A percentile compares a stretch with the other conserved stretches of the same genome.
These are phyloP conservation scores for Cetoscarus ocellatus DNA, from an alignment of 2,797 vertebrate genomes.

Conservation along the genomic window DNA sequence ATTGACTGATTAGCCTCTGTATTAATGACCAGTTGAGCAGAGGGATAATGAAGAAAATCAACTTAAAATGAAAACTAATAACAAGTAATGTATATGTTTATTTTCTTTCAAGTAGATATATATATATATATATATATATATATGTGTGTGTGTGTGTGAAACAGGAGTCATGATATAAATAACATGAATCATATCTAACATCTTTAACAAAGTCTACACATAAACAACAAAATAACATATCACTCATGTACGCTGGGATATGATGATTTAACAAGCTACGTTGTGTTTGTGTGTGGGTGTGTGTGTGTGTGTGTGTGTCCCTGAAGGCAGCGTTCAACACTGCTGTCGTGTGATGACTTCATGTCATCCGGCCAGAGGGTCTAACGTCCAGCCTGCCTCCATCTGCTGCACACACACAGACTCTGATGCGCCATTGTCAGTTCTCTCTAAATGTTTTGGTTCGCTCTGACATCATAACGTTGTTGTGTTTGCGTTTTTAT, in stretches of 20 bases:
- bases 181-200: too few relatives aligned
- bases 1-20: too few relatives aligned
- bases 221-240: too few relatives aligned
- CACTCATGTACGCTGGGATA: slow-evolving; percentile 15
- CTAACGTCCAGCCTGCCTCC: slow-evolving; percentile 72
- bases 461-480: slow-evolving; percentile 13
- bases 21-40: too few relatives aligned
- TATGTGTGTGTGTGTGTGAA: too few relatives aligned
- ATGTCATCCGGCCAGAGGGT: slow-evolving; percentile 70
- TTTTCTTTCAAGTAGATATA: too few relatives aligned
- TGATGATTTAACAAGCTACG: slow-evolving; percentile 28
- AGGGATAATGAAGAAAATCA: too few relatives aligned
- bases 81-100: too few relatives aligned
- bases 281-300: slow-evolving; percentile 23
- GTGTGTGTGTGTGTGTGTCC: slow-evolving; percentile 26
- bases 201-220: too few relatives aligned
- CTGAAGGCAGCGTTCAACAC: slow-evolving; percentile 47
- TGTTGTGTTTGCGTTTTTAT: background rate
- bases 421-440: slow-evolving; percentile 35
- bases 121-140: too few relatives aligned
- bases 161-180: too few relatives aligned
- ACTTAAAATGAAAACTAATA: too few relatives aligned
- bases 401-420: slow-evolving; percentile 59
- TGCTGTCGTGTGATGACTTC: slow-evolving; percentile 71
- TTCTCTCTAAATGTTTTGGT: slow-evolving; percentile 35